phyloP scores from a whole-genome alignment of 1,140 invertebrate genomes.

The Teleopsis dalmanni region DNA sequence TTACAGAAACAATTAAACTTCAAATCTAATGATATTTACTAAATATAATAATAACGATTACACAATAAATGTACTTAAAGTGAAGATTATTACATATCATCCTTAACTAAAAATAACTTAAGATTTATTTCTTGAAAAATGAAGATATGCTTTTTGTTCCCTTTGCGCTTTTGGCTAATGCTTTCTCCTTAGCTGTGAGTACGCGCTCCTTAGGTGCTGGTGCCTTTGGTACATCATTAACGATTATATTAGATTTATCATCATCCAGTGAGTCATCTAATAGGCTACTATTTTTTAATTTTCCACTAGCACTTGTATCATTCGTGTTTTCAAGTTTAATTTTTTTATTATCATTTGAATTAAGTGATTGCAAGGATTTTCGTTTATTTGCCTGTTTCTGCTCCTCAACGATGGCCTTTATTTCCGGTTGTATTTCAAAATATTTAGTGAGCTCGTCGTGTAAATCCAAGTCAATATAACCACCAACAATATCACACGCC shows the following conservation, averaged over 20 bases:
- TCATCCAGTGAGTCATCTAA: constrained; percentile 22
- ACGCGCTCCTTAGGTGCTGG: constrained; percentile 44
- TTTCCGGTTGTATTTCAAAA: constrained; percentile 22
- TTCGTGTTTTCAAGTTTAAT: constrained; percentile 22
- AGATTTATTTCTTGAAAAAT: too few species aligned
- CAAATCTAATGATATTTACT: too few species aligned
- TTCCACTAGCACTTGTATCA: constrained; percentile 7
- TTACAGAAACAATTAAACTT: too few species aligned
- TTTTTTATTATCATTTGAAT: constrained; percentile 23
- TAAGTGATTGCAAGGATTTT: constrained; percentile 25
- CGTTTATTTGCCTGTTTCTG: constrained; percentile 24
- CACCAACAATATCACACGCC: constrained; percentile 33
- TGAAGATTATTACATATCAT: too few species aligned
- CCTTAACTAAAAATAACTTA: too few species aligned
- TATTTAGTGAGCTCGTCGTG: constrained; percentile 25
- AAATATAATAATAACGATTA: too few species aligned
- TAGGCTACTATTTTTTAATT: constrained; percentile 23
- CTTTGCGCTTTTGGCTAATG: constrained; percentile 62
- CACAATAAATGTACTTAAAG: too few species aligned
- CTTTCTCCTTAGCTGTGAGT: constrained; percentile 59
- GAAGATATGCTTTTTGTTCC: constrained; percentile 66
- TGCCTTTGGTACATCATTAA: too few species aligned
- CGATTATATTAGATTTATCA: too few species aligned
- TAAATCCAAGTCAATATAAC: constrained; percentile 29
- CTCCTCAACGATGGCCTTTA: constrained; percentile 15